A percentile compares a stretch with the other conserved stretches of the same genome.
Conservation (phyloP, 2,797 vertebrate genomes). For the Gouania willdenowi region DNA sequence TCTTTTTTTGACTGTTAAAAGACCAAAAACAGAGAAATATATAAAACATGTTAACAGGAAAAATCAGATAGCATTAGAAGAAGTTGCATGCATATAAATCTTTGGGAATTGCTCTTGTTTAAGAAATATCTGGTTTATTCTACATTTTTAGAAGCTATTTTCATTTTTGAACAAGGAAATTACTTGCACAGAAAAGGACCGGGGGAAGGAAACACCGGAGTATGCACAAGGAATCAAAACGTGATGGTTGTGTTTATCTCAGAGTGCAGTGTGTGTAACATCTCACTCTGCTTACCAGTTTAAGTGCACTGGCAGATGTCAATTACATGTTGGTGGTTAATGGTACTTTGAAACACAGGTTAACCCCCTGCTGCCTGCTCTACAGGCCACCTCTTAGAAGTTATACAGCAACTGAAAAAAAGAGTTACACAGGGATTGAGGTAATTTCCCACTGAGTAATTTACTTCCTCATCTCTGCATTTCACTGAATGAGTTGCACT, state of each 20-base stretch:
- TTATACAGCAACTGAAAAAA: slow-evolving; percentile 34
- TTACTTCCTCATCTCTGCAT: slow-evolving; percentile 26
- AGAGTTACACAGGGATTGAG: slow-evolving; percentile 26
- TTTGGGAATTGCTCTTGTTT: slow-evolving; percentile 68
- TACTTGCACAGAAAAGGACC: too few relatives aligned
- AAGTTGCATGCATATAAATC: slow-evolving; percentile 75
- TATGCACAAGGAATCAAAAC: slow-evolving; percentile 61
- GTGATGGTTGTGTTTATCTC: slow-evolving; percentile 59
- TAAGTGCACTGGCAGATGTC: slow-evolving; percentile 68
- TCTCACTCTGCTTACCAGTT: slow-evolving; percentile 59
- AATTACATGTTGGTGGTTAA: slow-evolving; percentile 71
- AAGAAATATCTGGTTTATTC: slow-evolving; percentile 74
- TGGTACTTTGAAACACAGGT: slow-evolving; percentile 56
- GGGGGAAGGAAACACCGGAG: slow-evolving; percentile 35
- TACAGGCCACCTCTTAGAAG: slow-evolving; percentile 63
- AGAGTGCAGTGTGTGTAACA: slow-evolving; percentile 47
- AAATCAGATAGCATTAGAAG: slow-evolving; percentile 55
- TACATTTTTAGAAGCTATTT: slow-evolving; percentile 66
- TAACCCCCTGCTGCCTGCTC: slow-evolving; percentile 75
- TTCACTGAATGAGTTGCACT: slow-evolving; percentile 21
- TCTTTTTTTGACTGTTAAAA: slow-evolving; percentile 40
- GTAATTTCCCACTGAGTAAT: too few relatives aligned
- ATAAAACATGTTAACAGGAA: slow-evolving; percentile 49
- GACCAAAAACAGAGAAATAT: slow-evolving; percentile 45
- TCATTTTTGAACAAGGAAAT: slow-evolving; percentile 40